Evolutionary conservation across 2,888 invertebrate species (phyloP).

Genomic region (Aplocera efformata): DNA sequence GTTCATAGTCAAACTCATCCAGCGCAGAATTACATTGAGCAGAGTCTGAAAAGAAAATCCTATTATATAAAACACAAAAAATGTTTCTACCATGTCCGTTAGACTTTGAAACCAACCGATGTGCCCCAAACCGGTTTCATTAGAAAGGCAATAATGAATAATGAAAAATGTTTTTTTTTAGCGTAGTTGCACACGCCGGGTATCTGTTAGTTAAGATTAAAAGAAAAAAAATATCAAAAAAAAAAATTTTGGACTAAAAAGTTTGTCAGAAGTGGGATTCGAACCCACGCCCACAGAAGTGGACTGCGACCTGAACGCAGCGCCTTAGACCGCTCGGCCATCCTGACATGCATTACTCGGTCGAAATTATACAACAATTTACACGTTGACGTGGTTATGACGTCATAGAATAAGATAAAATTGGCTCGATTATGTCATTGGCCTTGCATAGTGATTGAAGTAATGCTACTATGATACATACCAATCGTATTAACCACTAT

Average conservation of each 20-base stretch:
- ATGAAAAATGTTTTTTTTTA: no score
- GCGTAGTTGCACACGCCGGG: no score
- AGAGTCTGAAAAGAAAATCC: slow-evolving; percentile 45
- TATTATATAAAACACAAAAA: no score
- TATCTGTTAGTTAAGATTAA: slow-evolving; percentile 1
- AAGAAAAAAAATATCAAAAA: neutral
- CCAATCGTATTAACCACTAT: no score
- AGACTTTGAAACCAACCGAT: no score
- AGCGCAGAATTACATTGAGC: slow-evolving; percentile 48
- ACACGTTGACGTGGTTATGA: slow-evolving; percentile 22
- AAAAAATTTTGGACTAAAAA: slow-evolving; percentile 25
- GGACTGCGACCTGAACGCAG: slow-evolving; percentile 77
- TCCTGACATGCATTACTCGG: slow-evolving; percentile 40
- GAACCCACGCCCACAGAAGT: slow-evolving; percentile 77
- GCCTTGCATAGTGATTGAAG: no score
- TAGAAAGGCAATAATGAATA: no score
- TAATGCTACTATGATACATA: no score
- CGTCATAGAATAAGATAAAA: slow-evolving; percentile 25
- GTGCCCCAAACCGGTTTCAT: no score
- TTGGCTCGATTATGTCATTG: no score
- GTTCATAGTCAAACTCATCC: slow-evolving; percentile 59
- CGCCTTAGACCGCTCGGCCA: slow-evolving; percentile 75
- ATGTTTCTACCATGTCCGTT: no score
- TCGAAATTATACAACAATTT: slow-evolving; percentile 38
- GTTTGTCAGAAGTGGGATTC: slow-evolving; percentile 73